Percentiles rank a stretch among this genome's conserved stretches.
phyloP scores from a whole-genome alignment of 2,797 vertebrate genomes.

The Anguilla marmorata region DNA sequence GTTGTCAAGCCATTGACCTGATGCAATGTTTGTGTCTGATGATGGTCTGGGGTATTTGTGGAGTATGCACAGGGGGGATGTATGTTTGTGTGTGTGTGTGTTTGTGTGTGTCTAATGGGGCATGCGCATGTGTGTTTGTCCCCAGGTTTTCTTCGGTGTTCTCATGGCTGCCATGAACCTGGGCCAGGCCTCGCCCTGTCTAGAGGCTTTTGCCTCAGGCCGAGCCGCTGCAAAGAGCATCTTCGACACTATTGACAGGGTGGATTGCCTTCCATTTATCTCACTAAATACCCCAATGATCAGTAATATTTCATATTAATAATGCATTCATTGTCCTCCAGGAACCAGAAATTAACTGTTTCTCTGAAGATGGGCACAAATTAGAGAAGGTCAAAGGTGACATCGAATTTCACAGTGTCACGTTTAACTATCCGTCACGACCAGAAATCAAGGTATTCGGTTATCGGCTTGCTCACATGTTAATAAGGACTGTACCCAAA shows the following conservation, averaged over 20 bases:
- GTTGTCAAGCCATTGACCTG: too few species aligned
- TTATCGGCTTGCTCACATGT: neutral
- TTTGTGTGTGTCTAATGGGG: neutral
- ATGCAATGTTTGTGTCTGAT: neutral
- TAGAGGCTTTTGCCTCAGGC: slow-evolving; percentile 78
- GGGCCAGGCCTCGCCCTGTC: slow-evolving; percentile 75
- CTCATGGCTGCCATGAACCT: slow-evolving; percentile 76
- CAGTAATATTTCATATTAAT: neutral
- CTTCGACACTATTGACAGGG: slow-evolving; percentile 79
- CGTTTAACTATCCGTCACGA: slow-evolving; percentile 89
- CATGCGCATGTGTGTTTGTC: neutral
- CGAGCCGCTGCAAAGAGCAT: slow-evolving; percentile 76
- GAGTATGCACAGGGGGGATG: neutral
- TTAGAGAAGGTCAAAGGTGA: slow-evolving; percentile 88
- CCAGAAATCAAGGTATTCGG: slow-evolving; percentile 84
- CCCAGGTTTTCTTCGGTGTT: slow-evolving; percentile 80
- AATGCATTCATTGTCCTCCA: slow-evolving; percentile 52
- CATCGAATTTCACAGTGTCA: slow-evolving; percentile 90
- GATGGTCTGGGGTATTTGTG: neutral
- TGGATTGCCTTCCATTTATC: slow-evolving; percentile 43
- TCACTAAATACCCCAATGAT: neutral
- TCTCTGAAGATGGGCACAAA: slow-evolving; percentile 90
- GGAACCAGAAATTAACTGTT: slow-evolving; percentile 88
- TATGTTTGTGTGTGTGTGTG: neutral
- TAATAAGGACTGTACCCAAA: neutral